phyloP scores from a whole-genome alignment of 1,140 invertebrate species.

The Brachionus paranguensis region DNA sequence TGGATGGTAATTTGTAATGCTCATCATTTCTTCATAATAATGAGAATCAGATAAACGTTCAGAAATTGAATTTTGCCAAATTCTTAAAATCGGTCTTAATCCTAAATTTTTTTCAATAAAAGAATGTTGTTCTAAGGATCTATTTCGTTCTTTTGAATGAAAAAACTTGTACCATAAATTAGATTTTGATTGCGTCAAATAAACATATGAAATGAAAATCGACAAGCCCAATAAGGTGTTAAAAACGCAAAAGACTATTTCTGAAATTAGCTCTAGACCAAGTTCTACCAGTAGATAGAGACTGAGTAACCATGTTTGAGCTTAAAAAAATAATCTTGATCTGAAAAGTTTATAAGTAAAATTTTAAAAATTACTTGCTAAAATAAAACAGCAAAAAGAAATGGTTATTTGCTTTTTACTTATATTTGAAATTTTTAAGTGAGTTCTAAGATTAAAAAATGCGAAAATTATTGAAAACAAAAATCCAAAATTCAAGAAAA shows the following conservation, averaged over 20 bases:
- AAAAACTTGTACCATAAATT: neutral
- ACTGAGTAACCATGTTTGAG: neutral
- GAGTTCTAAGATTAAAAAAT: neutral
- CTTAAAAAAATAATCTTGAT: neutral
- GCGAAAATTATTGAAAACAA: neutral
- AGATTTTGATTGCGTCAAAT: neutral
- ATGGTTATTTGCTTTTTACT: neutral
- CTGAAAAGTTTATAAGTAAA: neutral
- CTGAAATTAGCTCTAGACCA: constrained; percentile 49
- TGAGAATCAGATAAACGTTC: neutral
- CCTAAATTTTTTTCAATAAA: neutral
- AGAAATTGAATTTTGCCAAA: neutral
- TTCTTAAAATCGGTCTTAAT: neutral
- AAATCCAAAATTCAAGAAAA: neutral
- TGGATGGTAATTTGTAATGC: neutral
- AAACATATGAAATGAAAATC: constrained; percentile 57
- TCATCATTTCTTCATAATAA: constrained; percentile 13
- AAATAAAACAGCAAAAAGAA: neutral
- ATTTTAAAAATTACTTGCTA: neutral
- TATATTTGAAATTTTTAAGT: neutral
- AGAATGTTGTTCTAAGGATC: neutral
- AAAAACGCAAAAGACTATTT: constrained; percentile 56
- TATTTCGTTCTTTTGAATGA: neutral
- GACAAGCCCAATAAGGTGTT: constrained; percentile 59
- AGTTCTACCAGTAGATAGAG: constrained; percentile 54